phyloP scores from a whole-genome alignment of 2,797 vertebrate genomes.

The Brachymystax lenok region DNA sequence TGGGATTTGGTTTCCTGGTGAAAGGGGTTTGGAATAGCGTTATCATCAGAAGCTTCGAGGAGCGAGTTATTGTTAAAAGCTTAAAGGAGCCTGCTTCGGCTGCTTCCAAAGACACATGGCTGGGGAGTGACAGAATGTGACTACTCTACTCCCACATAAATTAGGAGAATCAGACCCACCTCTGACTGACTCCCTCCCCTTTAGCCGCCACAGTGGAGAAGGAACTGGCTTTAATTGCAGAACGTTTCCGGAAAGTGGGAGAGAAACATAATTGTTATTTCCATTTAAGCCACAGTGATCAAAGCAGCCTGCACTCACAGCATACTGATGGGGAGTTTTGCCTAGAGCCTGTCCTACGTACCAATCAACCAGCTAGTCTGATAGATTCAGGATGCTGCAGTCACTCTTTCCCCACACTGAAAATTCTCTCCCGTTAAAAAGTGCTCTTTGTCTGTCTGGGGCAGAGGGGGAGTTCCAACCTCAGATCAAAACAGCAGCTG shows the following conservation, averaged over 20 bases:
- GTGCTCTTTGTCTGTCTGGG: constrained; percentile 36
- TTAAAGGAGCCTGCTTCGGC: constrained; percentile 58
- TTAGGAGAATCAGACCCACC: constrained; percentile 65
- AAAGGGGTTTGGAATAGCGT: constrained; percentile 42
- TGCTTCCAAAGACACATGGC: constrained; percentile 34
- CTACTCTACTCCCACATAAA: constrained; percentile 50
- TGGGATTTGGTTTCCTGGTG: constrained; percentile 43
- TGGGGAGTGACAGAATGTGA: constrained; percentile 34
- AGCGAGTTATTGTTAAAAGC: constrained; percentile 66
- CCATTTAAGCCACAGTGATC: constrained; percentile 70
- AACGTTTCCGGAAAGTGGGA: constrained; percentile 66
- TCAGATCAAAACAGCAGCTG: constrained; percentile 31
- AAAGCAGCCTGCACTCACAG: constrained; percentile 69
- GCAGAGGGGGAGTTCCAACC: constrained; percentile 7
- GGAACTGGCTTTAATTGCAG: constrained; percentile 65
- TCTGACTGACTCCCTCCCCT: constrained; percentile 51
- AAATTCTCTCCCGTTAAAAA: constrained; percentile 38
- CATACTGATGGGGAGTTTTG: constrained; percentile 62
- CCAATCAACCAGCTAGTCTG: constrained; percentile 42
- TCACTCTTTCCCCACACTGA: constrained; percentile 28
- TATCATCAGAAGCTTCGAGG: constrained; percentile 47
- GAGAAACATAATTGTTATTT: constrained; percentile 74
- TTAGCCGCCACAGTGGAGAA: constrained; percentile 58
- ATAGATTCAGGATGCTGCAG: constrained; percentile 42
- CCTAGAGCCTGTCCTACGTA: constrained; percentile 59